These are phyloP conservation scores for Scaptomyza caliginosa DNA, from an alignment of 2,888 invertebrate genomes.

Conservation along the genomic window DNA sequence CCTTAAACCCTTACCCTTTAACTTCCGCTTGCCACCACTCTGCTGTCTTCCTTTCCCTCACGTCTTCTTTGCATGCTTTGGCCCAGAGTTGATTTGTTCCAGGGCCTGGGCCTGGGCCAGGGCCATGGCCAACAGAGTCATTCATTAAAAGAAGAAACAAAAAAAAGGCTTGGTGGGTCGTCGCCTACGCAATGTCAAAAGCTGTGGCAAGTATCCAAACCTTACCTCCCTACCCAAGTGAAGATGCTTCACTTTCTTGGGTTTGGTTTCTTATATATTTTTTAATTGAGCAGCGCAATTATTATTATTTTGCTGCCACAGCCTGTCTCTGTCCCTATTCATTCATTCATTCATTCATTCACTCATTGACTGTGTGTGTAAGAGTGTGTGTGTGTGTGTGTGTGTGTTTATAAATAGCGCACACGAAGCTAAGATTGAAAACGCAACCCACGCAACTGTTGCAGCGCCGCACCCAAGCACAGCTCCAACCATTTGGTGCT, in stretches of 20 bases:
- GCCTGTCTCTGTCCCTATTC: slow-evolving; percentile 27
- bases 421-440: slow-evolving; percentile 48
- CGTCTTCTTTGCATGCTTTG: too few species aligned
- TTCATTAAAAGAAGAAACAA: slow-evolving; percentile 68
- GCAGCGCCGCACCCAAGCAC: slow-evolving; percentile 26
- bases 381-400: background rate
- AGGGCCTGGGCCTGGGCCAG: slow-evolving; percentile 21
- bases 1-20: background rate
- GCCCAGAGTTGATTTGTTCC: slow-evolving; percentile 64
- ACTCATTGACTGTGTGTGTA: background rate
- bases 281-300: slow-evolving; percentile 79
- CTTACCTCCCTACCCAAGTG: background rate
- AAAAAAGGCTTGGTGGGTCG: slow-evolving; percentile 44
- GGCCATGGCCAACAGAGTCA: slow-evolving; percentile 54
- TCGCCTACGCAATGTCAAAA: slow-evolving; percentile 70
- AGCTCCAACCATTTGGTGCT: background rate
- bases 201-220: slow-evolving; percentile 8
- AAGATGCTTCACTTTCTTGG: slow-evolving; percentile 21
- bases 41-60: background rate
- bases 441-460: slow-evolving; percentile 65
- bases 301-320: slow-evolving; percentile 62
- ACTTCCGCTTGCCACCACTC: background rate
- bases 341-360: slow-evolving; percentile 47
- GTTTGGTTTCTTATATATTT: slow-evolving; percentile 31
- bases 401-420: background rate